Conservation (phyloP, 2,113 vertebrate species). For the Erinaceus europaeus region DNA sequence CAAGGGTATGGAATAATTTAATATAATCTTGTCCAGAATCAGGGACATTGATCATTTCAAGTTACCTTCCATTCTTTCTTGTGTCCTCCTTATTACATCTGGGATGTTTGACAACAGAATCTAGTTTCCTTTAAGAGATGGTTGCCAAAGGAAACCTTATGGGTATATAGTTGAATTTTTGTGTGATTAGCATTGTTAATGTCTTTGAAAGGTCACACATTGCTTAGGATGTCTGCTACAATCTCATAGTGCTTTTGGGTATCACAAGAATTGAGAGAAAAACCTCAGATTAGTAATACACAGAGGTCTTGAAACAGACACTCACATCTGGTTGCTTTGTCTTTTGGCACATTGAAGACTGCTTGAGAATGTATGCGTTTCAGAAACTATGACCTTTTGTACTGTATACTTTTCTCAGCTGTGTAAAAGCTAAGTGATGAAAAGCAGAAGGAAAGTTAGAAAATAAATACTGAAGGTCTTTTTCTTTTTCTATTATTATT, state of each 20-base stretch:
- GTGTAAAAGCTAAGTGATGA: slow-evolving; percentile 17
- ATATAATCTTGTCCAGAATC: not conserved
- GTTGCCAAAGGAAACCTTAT: not conserved
- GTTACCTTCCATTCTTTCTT: not conserved
- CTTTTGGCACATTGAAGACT: slow-evolving; percentile 12
- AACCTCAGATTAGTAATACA: not conserved
- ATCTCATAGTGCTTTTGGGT: not conserved
- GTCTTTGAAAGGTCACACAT: not conserved
- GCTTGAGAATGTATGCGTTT: not conserved
- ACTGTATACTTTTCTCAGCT: not conserved
- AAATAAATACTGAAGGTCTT: slow-evolving; percentile 22
- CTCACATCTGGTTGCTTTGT: not conserved
- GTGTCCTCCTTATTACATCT: not conserved
- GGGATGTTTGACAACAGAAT: not conserved
- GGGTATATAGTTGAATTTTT: not conserved
- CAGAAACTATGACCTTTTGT: slow-evolving; percentile 14
- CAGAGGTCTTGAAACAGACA: not conserved
- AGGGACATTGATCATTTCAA: not conserved
- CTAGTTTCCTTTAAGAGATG: not conserved
- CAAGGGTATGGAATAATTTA: not conserved
- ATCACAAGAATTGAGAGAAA: not conserved
- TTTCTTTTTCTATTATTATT: not conserved
- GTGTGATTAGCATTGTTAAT: not conserved
- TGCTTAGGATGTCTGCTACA: not conserved
- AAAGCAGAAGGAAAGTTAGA: slow-evolving; percentile 46